Evolutionary conservation across 1,140 invertebrate species (phyloP).

Genomic region (Orchestia grillus): DNA sequence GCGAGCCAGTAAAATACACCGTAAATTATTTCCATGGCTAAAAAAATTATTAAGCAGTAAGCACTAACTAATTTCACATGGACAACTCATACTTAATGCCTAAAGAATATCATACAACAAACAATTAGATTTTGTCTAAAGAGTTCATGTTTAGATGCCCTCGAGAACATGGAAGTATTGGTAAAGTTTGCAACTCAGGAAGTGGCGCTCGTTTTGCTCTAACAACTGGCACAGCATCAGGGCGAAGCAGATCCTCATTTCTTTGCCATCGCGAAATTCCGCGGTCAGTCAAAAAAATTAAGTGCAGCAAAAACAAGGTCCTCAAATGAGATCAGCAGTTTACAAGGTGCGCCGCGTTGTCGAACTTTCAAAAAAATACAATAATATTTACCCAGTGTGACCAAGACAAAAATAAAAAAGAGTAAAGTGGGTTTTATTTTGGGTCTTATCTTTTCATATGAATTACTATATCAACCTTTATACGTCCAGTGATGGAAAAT

Average conservation of each 20-base stretch:
- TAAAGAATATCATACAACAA: neutral
- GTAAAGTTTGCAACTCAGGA: too few species aligned
- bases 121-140: neutral
- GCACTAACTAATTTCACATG: too few species aligned
- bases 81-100: too few species aligned
- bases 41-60: too few species aligned
- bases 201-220: too few species aligned
- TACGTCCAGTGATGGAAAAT: neutral
- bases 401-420: neutral
- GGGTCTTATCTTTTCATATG: neutral
- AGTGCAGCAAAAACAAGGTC: neutral
- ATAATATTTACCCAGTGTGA: neutral
- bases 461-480: neutral
- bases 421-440: neutral
- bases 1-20: neutral
- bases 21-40: too few species aligned
- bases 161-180: neutral
- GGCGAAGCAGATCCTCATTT: neutral
- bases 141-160: neutral
- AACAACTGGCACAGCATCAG: neutral
- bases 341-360: neutral
- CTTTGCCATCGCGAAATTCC: neutral
- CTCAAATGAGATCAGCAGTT: neutral
- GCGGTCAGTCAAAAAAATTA: neutral
- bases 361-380: neutral